Percentiles rank a stretch among this genome's conserved stretches.
phyloP scores from a whole-genome alignment of 2,113 vertebrate species.

The Alexandromys fortis region DNA sequence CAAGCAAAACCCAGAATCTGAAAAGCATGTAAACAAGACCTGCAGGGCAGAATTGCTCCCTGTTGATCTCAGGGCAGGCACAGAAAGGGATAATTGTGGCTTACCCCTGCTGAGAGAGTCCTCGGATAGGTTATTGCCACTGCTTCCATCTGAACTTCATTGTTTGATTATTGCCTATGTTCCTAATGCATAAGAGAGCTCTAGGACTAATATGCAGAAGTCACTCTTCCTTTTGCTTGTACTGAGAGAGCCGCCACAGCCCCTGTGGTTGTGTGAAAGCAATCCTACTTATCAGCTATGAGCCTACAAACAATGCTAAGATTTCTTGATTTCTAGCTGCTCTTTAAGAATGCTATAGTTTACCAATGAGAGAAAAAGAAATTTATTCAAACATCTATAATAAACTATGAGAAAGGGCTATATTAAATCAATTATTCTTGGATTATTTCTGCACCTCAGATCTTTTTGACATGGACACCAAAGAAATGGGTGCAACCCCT shows the following conservation, averaged over 20 bases:
- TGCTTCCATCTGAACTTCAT: not conserved
- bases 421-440: not conserved
- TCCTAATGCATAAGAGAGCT: not conserved
- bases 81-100: not conserved
- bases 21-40: not conserved
- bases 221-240: not conserved
- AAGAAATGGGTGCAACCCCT: not conserved
- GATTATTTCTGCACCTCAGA: not conserved
- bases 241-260: not conserved
- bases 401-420: not conserved
- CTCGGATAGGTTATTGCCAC: not conserved
- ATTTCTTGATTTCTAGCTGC: not conserved
- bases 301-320: not conserved
- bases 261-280: not conserved
- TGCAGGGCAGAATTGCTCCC: not conserved
- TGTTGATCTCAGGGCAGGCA: not conserved
- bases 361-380: slow-evolving; percentile 47
- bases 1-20: not conserved
- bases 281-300: not conserved
- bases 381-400: slow-evolving; percentile 34
- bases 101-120: not conserved
- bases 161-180: not conserved
- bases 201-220: not conserved
- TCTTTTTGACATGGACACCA: not conserved
- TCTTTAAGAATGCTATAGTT: not conserved